phyloP scores from a whole-genome alignment of 2,888 invertebrate species.

The Gasteruption jaculator region DNA sequence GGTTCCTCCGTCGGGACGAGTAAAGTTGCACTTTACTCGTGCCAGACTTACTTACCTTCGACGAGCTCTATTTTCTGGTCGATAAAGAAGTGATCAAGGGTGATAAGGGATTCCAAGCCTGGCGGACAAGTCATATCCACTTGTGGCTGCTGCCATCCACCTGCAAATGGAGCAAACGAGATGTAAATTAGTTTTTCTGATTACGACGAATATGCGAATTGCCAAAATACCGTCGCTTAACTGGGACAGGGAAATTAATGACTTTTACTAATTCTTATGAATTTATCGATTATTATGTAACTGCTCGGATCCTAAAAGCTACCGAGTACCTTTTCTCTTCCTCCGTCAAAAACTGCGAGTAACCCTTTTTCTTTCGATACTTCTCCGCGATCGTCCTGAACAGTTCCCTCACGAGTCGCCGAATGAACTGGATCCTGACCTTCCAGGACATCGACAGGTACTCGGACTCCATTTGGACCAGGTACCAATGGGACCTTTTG shows the following conservation, averaged over 20 bases:
- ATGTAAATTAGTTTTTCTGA: too few species aligned
- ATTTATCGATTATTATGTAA: not conserved
- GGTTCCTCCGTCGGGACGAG: too few species aligned
- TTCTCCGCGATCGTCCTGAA: conserved; percentile 30
- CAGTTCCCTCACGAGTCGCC: conserved; percentile 33
- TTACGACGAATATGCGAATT: too few species aligned
- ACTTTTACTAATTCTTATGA: too few species aligned
- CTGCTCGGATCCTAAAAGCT: not conserved
- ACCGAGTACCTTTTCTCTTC: conserved; percentile 69
- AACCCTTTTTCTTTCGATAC: conserved; percentile 55
- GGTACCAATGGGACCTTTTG: too few species aligned
- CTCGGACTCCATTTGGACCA: conserved; percentile 36
- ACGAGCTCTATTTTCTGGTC: conserved; percentile 78
- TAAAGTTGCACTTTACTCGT: not conserved
- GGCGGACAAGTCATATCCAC: conserved; percentile 73
- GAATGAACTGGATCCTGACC: conserved; percentile 35
- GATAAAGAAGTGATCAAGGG: conserved; percentile 78
- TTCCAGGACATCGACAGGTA: conserved; percentile 45
- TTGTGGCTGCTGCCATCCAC: conserved; percentile 74
- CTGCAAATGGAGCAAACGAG: conserved; percentile 58
- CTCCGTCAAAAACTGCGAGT: conserved; percentile 63
- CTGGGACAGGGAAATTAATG: too few species aligned
- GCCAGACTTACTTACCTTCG: conserved; percentile 61
- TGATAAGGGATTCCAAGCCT: conserved; percentile 86
- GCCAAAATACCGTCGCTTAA: too few species aligned